Evolutionary conservation across 2,113 vertebrate genomes (phyloP), one percentile per base, ranked within the genome.

Genomic region (Cynopterus brachyotis): DNA sequence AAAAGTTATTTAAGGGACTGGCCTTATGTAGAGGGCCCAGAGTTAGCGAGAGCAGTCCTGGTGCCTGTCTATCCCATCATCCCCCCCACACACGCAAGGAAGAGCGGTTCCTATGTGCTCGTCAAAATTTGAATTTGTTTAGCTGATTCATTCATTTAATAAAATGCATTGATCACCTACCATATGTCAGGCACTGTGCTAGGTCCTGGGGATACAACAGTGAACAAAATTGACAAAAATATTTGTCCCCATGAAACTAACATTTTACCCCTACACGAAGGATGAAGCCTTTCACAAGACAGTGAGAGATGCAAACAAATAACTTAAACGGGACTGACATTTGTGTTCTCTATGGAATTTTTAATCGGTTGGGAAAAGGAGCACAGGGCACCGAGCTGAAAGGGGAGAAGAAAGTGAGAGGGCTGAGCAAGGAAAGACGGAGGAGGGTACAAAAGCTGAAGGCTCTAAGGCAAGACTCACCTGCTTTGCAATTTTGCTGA

Each of bases 1-100:
- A 92, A 97, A 94, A 62, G 67, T 93, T 89, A 95, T 91, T 92
- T 95, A 92, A 92, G 78, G 80, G 30, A 62, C n/a, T 86, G 30
- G 20, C 50, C 93, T 86, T 55, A 62, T 42, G 9, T 6, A 1
- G 73, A 45, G 26, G 10, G 16, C 45, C 67, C 40, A 45, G 92
- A 64, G 69, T 35, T 11, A 42, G 5, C 11, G 57, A n/a, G 28
- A 28, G 32, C 19, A 17, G 15, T 9, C 37, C 69, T 8, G 0
- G 32, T 7, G 24, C 24, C 45, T 84, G 12, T 84, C 32, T 45
- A 35, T n/a, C n/a, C 73, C 37, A 9, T 45, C 24, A 73, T 19
- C n/a, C 47, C 11, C 20, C 10, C 9, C 50, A 78, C 73, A 79
- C 53, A 28, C 76, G 11, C 9, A 37, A 32, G 26, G 66, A 90